Evolutionary conservation across 2,113 vertebrate species (phyloP).

Genomic region (Chloebia gouldiae): DNA sequence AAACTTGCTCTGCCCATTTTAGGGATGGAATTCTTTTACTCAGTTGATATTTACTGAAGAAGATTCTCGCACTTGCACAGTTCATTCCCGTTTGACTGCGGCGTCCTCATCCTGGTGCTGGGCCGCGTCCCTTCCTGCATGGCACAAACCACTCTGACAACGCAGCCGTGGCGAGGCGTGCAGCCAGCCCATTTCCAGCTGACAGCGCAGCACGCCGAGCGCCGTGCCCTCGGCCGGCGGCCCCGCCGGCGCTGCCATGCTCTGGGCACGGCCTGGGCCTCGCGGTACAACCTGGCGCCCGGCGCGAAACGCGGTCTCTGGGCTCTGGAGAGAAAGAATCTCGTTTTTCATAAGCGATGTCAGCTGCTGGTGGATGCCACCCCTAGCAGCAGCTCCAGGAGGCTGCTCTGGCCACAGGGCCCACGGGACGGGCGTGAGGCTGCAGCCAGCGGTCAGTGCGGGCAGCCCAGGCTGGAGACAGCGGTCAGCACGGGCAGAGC

Average conservation of each 20-base stretch:
- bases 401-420: accelerated
- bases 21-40: neutral
- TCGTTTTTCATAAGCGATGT: neutral
- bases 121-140: accelerated
- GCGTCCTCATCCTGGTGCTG: accelerated
- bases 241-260: accelerated
- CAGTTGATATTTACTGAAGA: neutral
- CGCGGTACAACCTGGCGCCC: accelerated
- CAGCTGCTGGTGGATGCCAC: accelerated
- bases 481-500: accelerated
- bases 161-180: accelerated
- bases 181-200: accelerated
- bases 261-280: accelerated
- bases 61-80: neutral
- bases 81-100: neutral
- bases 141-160: too few species aligned
- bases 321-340: neutral
- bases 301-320: neutral
- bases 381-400: neutral
- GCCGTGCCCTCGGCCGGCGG: accelerated
- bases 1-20: neutral
- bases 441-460: accelerated
- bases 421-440: accelerated
- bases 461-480: accelerated
- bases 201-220: accelerated